Base-by-base conservation (phyloP, 2,888 invertebrate genomes). In the Cerceris ruficornis region DNA sequence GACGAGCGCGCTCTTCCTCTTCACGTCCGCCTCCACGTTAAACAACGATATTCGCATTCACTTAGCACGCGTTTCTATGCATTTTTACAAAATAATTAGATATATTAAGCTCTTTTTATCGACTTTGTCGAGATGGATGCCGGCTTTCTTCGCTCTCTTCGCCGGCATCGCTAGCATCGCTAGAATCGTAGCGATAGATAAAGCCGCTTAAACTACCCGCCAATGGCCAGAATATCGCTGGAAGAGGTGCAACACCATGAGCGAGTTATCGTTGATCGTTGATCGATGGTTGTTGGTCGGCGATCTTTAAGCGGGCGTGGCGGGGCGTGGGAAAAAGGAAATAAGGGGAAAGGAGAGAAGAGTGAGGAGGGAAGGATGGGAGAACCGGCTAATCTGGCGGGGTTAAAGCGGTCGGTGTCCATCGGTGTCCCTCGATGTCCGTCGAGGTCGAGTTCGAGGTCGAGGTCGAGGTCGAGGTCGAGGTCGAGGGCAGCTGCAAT, bases 61-160 rank as follows among this genome's bases (percentile, higher is more conserved):
- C 8, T 64, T 50, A n/a, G 28, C n/a, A 39, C 46, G 17, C 59
- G 41, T 17, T 6, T 55, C 46, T 72, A 43, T 58, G 60, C 58
- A 14, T 66, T 68, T 80, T 80, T 80, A 80, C 80, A 80, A 80
- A 80, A 77, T 80, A 74, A 46, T 52, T 77, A 73, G 60, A 74
- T 73, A 72, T 67, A 54, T 77, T 80, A 80, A 80, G 80, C 80
- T 80, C 77, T 77, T 73, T 80, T 52, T 17, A 8, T 28, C 42
- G 50, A 58, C 43, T 77, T 64, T 59, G 54, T 77, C 52, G 13
- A 42, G 14, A 54, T 42, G 69, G 62, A 62, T 64, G 57, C 66
- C 41, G 61, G 28, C 28, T 28, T 28, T 28, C 28, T 28, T 28
- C 28, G 28, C 28, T 28, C 28, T 28, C 28, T 28, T 28, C 28